Evolutionary conservation across 1,140 invertebrate species (phyloP), one percentile per base, ranked within the genome.

Genomic region (Hyles vespertilio): DNA sequence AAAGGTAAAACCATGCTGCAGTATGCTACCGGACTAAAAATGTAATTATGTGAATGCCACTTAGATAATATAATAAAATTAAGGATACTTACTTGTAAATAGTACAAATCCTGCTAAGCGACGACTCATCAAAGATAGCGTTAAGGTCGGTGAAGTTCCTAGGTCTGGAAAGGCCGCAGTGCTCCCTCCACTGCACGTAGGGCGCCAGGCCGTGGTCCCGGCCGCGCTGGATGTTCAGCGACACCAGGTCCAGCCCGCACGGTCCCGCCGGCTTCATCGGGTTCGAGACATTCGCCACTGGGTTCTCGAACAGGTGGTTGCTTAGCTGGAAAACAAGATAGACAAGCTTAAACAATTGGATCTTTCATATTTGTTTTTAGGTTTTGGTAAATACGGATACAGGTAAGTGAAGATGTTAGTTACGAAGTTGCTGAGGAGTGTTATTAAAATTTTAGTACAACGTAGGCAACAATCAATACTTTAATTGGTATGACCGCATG

Each of bases 171-270:
- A 97, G 84, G 0, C 93, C 93, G 68, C 96, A 98, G 73, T 93
- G 91, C 66, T 94, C 89, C 32, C 96, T 89, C 92, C 94, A 97
- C 7, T 90, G 89, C 0, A 92, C 91, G 85, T 98, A 98, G 0
- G 93, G 82, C 0, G 96, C 94, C 12, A 98, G 87, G 1, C 97
- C 97, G 81, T 98, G 96, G 89, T 98, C 97, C 32, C 97, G 85
- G 0, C 96, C 97, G 48, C 96, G 91, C 75, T 97, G 95, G 61
- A 97, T 95, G 79, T 97, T 97, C 51, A 97, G 87, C 0, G 96
- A 95, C 0, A 96, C 95, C 63, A 97, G 84, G 89, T 98, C 96
- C 3, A 97, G 81, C 1, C 95, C 95, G 69, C 94, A 95, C 1
- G 91, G 85, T 43, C 61, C 74, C 2, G 61, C 64, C 32, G 52